Conservation (phyloP, 2,113 vertebrate genomes). For the Thamnophis sirtalis region DNA sequence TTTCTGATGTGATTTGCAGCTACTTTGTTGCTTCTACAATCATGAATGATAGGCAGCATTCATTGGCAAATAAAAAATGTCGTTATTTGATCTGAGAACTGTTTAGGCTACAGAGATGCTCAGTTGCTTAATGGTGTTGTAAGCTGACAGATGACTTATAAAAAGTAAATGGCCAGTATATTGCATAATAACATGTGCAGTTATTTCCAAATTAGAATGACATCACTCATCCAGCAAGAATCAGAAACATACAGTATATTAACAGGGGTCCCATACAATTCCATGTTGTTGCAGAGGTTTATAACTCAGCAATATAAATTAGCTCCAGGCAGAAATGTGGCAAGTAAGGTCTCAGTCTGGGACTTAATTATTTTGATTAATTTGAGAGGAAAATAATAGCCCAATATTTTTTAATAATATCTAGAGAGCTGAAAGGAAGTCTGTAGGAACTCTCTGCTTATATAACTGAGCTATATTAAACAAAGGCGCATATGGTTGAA, state of each 20-base stretch:
- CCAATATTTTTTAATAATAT: constrained; percentile 36
- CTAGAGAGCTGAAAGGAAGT: constrained; percentile 14
- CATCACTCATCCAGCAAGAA: constrained; percentile 20
- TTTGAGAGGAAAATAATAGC: constrained; percentile 39
- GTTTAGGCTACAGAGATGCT: constrained; percentile 13
- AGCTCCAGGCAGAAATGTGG: constrained; percentile 15
- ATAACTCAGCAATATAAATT: constrained; percentile 9
- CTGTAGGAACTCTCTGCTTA: constrained; percentile 15
- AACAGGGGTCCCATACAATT: not conserved
- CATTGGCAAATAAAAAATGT: constrained; percentile 4
- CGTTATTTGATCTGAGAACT: constrained; percentile 16
- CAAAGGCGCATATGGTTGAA: not conserved
- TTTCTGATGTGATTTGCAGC: not conserved
- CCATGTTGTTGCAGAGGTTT: constrained; percentile 9
- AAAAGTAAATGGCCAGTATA: constrained; percentile 18
- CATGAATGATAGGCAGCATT: not conserved
- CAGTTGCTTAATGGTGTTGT: constrained; percentile 25
- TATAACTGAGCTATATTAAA: constrained; percentile 18
- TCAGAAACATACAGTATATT: not conserved
- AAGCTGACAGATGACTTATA: constrained; percentile 19
- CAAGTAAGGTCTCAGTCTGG: constrained; percentile 12
- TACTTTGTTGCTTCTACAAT: not conserved
- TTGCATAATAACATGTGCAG: constrained; percentile 10
- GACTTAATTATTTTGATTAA: constrained; percentile 31
- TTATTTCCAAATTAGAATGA: constrained; percentile 22